Percentiles rank a stretch among this genome's conserved stretches.
phyloP scores from a whole-genome alignment of 2,888 invertebrate genomes.

The Cryptocephalus moraei region DNA sequence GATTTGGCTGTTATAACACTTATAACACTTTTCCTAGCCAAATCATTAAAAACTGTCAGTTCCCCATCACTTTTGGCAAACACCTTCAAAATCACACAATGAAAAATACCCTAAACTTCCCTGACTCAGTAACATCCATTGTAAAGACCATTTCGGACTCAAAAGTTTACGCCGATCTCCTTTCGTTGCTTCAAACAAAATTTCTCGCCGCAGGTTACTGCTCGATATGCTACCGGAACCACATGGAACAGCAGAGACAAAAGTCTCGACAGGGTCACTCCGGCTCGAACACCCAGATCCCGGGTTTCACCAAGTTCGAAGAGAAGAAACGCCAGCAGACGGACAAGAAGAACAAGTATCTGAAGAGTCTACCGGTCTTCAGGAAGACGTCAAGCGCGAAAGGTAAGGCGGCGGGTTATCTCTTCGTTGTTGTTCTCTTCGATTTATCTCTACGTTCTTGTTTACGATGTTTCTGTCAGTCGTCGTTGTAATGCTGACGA shows the following conservation, averaged over 20 bases:
- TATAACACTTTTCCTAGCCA: no score
- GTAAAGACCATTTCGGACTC: no score
- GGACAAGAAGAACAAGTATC: slow-evolving; percentile 62
- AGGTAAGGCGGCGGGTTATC: slow-evolving; percentile 37
- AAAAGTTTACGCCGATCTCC: no score
- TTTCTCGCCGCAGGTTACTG: slow-evolving; percentile 57
- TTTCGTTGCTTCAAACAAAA: background rate
- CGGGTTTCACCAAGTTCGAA: slow-evolving; percentile 71
- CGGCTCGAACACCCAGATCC: slow-evolving; percentile 33
- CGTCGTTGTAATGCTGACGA: no score
- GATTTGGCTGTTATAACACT: no score
- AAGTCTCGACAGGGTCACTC: slow-evolving; percentile 26
- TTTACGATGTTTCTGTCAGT: slow-evolving; percentile 5
- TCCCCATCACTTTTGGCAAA: no score
- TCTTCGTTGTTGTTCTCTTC: background rate
- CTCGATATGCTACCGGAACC: slow-evolving; percentile 88
- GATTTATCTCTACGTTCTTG: background rate
- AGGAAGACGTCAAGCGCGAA: slow-evolving; percentile 55
- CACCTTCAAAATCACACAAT: no score
- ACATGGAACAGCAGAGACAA: slow-evolving; percentile 51
- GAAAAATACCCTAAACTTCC: no score
- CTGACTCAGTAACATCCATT: no score
- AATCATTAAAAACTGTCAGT: no score
- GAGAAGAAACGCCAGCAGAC: slow-evolving; percentile 71
- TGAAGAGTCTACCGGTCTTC: slow-evolving; percentile 58